Evolutionary conservation across 2,888 invertebrate genomes (phyloP), one percentile per base, ranked within the genome.

Genomic region (Andrena hattorfiana): DNA sequence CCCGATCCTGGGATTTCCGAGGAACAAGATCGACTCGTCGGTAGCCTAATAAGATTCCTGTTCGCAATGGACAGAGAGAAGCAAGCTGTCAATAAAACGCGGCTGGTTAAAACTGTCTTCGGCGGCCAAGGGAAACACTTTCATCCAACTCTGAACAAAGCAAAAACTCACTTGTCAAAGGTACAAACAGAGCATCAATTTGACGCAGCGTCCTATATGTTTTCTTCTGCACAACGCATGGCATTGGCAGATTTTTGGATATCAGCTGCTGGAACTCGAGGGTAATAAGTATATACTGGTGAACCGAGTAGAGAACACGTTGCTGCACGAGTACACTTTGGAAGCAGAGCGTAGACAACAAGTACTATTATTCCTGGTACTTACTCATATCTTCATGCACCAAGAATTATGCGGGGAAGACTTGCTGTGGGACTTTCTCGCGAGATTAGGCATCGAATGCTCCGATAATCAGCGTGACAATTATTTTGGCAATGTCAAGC

Each of bases 371-470:
- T 91, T 95, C 51, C 93, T 95, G 8, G 91, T 94, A 0, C 93
- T 96, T 0, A 92, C 93, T 3, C 95, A 95, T 77, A 95, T 96
- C 48, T 95, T 93, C 77, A 95, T 95, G 95, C 93, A 91, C 10
- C 95, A 95, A 4, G 94, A 94, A 8, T 89, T 93, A 0, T 95
- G 95, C 0, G 94, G 93, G 87, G 95, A 95, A 93, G 95, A 94
- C 75, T 94, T 94, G 26, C 93, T 95, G 93, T 95, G 94, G 94
- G 93, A 93, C 48, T 95, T 95, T 71, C 90, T 95, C 13, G 87
- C 85, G 0, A 94, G 94, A 86, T 93, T 95, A 5, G 94, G 93
- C 0, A 91, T 95, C n/a, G 72, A 95, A 51, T 92, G 93, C 0
- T 94, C 94, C 35, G 93, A 94, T 79, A 93, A 94, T 81, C 69